Percentiles rank a stretch among this genome's conserved stretches.
These are phyloP conservation scores for Nephrotoma flavescens DNA, from an alignment of 2,888 invertebrate genomes.

Conservation along the genomic window DNA sequence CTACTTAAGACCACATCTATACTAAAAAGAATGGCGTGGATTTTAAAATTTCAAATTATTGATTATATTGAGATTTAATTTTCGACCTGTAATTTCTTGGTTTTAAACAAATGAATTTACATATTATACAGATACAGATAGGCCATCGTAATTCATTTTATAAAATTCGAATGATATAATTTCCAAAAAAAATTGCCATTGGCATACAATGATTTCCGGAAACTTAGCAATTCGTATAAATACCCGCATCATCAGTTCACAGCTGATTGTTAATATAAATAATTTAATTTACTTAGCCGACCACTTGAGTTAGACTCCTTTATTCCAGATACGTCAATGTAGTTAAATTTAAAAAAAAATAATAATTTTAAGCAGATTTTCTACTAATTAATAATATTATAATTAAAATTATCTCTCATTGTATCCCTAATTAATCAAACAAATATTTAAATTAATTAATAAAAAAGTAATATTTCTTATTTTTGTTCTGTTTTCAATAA, in stretches of 20 bases:
- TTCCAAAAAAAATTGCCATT: neutral
- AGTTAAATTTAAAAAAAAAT: neutral
- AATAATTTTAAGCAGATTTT: neutral
- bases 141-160: no score
- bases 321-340: no score
- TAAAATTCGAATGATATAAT: neutral
- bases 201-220: neutral
- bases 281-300: neutral
- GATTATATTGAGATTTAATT: no score
- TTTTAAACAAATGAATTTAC: no score
- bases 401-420: neutral
- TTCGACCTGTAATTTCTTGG: no score
- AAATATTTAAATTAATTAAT: neutral
- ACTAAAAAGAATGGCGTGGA: no score
- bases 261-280: neutral
- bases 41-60: no score
- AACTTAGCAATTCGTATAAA: neutral
- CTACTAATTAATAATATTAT: neutral
- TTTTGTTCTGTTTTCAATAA: neutral
- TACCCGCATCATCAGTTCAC: neutral
- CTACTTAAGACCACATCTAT: no score
- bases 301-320: no score
- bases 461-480: neutral
- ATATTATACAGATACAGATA: no score
- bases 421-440: neutral